phyloP scores from a whole-genome alignment of 1,140 invertebrate species.

The Neodiprion pinetum region DNA sequence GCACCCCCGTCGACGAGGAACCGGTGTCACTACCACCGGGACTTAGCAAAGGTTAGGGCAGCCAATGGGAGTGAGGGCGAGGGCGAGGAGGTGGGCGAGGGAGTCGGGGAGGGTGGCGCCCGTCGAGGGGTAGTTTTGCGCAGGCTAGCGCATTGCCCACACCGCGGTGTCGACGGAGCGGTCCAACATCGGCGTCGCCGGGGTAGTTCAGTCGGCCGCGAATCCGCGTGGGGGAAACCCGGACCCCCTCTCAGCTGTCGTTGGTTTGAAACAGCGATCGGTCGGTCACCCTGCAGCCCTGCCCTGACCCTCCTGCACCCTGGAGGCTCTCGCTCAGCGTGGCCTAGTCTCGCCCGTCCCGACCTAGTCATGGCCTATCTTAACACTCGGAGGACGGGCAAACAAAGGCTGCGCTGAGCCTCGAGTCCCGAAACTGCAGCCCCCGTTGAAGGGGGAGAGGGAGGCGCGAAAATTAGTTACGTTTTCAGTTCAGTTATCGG shows the following conservation, averaged over 20 bases:
- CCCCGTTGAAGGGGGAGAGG: too few relatives aligned
- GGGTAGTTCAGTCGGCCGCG: conserved; percentile 57
- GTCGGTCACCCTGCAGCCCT: not conserved
- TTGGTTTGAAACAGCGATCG: not conserved
- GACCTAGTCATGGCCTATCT: not conserved
- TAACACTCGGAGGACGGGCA: not conserved
- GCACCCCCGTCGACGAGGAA: not conserved
- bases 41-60: too few relatives aligned
- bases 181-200: not conserved
- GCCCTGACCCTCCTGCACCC: conserved; percentile 1
- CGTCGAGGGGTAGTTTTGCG: conserved; percentile 50
- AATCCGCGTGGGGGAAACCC: conserved; percentile 55
- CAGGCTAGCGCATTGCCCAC: conserved; percentile 54
- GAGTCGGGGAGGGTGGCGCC: not conserved
- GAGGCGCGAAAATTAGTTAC: too few relatives aligned
- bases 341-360: not conserved
- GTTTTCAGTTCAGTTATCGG: not conserved
- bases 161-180: conserved; percentile 32
- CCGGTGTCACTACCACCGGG: too few relatives aligned
- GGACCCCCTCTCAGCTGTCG: conserved; percentile 1
- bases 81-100: not conserved
- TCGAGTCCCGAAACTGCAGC: too few relatives aligned
- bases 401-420: not conserved
- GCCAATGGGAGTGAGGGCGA: too few relatives aligned
- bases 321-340: not conserved